Evolutionary conservation across 2,888 invertebrate genomes (phyloP).

Genomic region (Nomada lathburiana): DNA sequence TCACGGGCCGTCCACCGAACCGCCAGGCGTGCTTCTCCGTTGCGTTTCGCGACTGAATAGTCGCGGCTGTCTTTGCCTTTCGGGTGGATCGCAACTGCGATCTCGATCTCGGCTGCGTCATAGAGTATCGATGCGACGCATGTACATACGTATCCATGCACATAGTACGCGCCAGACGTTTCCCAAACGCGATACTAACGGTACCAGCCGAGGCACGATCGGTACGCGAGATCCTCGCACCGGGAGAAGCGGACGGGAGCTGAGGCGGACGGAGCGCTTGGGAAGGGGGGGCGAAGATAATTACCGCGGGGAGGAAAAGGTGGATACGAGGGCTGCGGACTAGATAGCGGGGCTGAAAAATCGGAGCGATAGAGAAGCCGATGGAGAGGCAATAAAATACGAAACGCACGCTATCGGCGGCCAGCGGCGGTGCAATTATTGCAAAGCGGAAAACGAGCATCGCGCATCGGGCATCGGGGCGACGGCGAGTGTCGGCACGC

Average conservation of each 20-base stretch:
- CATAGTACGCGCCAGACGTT: slow-evolving; percentile 55
- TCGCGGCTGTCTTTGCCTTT: neutral
- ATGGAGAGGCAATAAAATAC: slow-evolving; percentile 63
- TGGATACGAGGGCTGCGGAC: slow-evolving; percentile 34
- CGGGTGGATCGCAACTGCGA: neutral
- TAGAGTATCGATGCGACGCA: neutral
- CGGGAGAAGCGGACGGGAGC: slow-evolving; percentile 36
- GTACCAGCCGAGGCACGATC: slow-evolving; percentile 61
- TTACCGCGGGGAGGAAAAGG: slow-evolving; percentile 19
- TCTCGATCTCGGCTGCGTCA: neutral
- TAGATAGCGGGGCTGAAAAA: slow-evolving; percentile 65
- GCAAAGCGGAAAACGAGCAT: slow-evolving; percentile 56
- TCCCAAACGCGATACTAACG: slow-evolving; percentile 57
- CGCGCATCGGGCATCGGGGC: slow-evolving; percentile 39
- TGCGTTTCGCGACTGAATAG: neutral
- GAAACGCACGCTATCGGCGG: slow-evolving; percentile 52
- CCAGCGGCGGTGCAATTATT: slow-evolving; percentile 62
- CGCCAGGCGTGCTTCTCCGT: slow-evolving; percentile 63
- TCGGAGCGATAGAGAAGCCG: slow-evolving; percentile 61
- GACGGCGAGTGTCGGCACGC: slow-evolving; percentile 19
- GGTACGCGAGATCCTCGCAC: slow-evolving; percentile 51
- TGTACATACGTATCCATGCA: too few species aligned
- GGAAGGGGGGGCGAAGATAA: slow-evolving; percentile 20
- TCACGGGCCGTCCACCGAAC: slow-evolving; percentile 57
- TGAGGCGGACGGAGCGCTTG: slow-evolving; percentile 2